Conservation (phyloP, 1,140 invertebrate genomes). For the Drosophila ficusphila region DNA sequence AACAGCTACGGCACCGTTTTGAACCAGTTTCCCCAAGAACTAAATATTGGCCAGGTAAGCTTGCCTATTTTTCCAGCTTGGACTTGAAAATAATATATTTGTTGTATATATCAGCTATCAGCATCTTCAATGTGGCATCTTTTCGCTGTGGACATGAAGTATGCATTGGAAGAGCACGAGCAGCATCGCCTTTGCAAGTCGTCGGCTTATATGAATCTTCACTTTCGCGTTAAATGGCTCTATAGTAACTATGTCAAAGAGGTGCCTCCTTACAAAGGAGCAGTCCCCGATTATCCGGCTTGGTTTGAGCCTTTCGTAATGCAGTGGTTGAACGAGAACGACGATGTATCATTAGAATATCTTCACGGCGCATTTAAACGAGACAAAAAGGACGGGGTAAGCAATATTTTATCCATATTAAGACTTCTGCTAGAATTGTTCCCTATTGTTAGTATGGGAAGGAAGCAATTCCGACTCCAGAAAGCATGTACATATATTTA, state of each 20-base stretch:
- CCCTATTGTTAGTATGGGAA: too few relatives aligned
- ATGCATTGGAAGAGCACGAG: constrained; percentile 99
- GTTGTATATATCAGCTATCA: constrained; percentile 89
- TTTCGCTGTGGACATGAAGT: constrained; percentile 99
- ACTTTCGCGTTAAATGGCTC: constrained; percentile 99
- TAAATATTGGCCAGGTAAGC: constrained; percentile 93
- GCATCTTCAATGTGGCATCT: constrained; percentile 98
- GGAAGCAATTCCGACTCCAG: too few relatives aligned
- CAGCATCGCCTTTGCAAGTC: constrained; percentile 97
- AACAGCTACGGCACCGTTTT: constrained; percentile 99
- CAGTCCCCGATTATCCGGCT: constrained; percentile 97
- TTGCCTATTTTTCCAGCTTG: neutral
- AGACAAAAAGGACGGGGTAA: constrained; percentile 99
- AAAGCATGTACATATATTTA: too few relatives aligned
- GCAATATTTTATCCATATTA: too few relatives aligned
- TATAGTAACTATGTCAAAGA: constrained; percentile 99
- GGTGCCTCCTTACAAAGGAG: constrained; percentile 97
- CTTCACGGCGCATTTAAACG: constrained; percentile 99
- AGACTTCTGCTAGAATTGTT: too few relatives aligned
- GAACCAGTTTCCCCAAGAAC: constrained; percentile 97
- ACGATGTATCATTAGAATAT: constrained; percentile 99
- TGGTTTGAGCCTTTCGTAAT: constrained; percentile 99
- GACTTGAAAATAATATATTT: neutral
- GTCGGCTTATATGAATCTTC: constrained; percentile 99
- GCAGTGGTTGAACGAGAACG: constrained; percentile 99